Evolutionary conservation across 2,797 vertebrate species (phyloP).

Genomic region (Phalloptychus januarius): DNA sequence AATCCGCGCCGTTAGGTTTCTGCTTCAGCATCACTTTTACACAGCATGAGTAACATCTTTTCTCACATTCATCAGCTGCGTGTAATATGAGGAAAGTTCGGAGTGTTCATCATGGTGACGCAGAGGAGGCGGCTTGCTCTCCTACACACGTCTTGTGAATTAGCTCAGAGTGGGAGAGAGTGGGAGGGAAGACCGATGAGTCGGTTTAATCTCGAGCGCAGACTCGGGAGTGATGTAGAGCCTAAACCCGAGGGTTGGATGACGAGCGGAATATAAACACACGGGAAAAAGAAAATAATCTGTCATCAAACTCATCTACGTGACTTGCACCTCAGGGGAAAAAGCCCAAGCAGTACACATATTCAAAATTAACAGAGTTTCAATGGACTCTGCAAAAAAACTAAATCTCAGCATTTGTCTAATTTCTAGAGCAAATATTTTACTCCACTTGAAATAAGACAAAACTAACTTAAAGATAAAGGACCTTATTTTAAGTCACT

Average conservation of each 20-base stretch:
- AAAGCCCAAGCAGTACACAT: background rate
- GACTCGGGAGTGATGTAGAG: slow-evolving; percentile 14
- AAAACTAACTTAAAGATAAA: too few species aligned
- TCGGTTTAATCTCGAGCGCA: slow-evolving; percentile 23
- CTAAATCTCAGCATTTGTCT: too few species aligned
- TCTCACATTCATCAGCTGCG: slow-evolving; percentile 22
- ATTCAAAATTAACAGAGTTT: background rate
- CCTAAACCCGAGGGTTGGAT: background rate
- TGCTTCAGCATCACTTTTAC: slow-evolving; percentile 19
- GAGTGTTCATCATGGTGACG: slow-evolving; percentile 13
- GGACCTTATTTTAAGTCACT: too few species aligned
- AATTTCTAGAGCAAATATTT: too few species aligned
- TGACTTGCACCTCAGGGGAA: background rate
- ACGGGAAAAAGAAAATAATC: background rate
- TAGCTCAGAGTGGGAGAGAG: slow-evolving; percentile 20
- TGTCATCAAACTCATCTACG: background rate
- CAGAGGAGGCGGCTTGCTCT: slow-evolving; percentile 28
- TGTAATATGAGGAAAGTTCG: slow-evolving; percentile 6
- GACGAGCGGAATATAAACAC: background rate
- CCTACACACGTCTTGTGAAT: slow-evolving; percentile 17
- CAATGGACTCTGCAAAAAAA: background rate
- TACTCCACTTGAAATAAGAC: too few species aligned
- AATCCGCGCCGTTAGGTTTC: slow-evolving; percentile 22
- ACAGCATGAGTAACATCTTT: slow-evolving; percentile 36
- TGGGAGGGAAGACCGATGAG: slow-evolving; percentile 1